Conservation (phyloP, 2,113 vertebrate species). For the Colistium nudipinnis region DNA sequence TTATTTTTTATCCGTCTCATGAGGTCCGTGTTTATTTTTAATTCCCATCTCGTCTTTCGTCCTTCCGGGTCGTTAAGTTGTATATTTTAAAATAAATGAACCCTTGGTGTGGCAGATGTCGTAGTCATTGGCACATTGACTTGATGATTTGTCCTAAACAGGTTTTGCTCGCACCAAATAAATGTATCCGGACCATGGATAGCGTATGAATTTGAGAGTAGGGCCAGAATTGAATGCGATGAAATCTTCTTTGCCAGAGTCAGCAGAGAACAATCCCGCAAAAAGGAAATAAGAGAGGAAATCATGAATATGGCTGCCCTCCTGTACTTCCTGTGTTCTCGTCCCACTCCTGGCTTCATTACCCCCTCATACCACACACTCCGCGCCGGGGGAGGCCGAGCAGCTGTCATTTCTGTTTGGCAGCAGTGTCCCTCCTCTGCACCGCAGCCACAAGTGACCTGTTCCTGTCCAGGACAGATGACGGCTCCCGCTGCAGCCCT, state of each 20-base stretch:
- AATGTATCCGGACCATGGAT: not conserved
- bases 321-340: conserved; percentile 14
- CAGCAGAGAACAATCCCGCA: not conserved
- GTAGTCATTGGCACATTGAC: not conserved
- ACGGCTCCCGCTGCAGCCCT: conserved; percentile 41
- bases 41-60: not conserved
- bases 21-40: not conserved
- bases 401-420: conserved; percentile 66
- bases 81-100: not conserved
- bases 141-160: not conserved
- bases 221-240: not conserved
- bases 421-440: conserved; percentile 32
- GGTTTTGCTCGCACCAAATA: not conserved
- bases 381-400: conserved; percentile 51
- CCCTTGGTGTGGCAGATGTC: not conserved
- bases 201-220: not conserved
- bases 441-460: conserved; percentile 61
- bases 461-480: conserved; percentile 54
- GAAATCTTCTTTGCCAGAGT: not conserved
- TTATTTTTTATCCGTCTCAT: too few species aligned
- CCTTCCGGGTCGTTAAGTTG: not conserved
- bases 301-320: not conserved
- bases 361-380: conserved; percentile 40
- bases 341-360: conserved; percentile 52
- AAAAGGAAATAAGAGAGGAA: conserved; percentile 6